phyloP scores from a whole-genome alignment of 2,888 invertebrate species.

The Scaptomyza caliginosa region DNA sequence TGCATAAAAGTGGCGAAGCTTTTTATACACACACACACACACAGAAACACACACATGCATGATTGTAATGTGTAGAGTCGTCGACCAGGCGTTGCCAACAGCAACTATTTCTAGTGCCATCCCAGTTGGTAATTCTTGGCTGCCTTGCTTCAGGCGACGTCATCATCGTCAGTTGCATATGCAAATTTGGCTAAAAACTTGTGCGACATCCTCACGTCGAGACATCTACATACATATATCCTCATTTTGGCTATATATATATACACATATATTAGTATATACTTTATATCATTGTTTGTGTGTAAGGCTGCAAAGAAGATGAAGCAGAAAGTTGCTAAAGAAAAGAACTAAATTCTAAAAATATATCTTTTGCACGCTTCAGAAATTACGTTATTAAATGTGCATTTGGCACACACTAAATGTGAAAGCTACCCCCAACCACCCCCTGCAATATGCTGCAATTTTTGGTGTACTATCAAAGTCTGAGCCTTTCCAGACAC shows the following conservation, averaged over 20 bases:
- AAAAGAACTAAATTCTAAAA: slow-evolving; percentile 72
- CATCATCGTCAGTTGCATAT: slow-evolving; percentile 74
- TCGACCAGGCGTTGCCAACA: slow-evolving; percentile 45
- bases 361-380: slow-evolving; percentile 79
- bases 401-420: slow-evolving; percentile 77
- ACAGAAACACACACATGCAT: neutral
- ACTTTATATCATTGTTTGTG: slow-evolving; percentile 34
- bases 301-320: slow-evolving; percentile 51
- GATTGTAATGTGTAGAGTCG: slow-evolving; percentile 20
- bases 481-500: slow-evolving; percentile 50
- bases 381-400: slow-evolving; percentile 81
- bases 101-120: slow-evolving; percentile 56
- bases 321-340: slow-evolving; percentile 65
- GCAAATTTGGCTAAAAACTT: slow-evolving; percentile 75
- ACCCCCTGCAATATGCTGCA: neutral
- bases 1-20: slow-evolving; percentile 77
- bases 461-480: slow-evolving; percentile 19
- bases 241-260: neutral
- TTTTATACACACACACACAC: slow-evolving; percentile 20
- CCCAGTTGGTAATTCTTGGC: slow-evolving; percentile 39
- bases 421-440: slow-evolving; percentile 39
- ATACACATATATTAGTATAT: neutral
- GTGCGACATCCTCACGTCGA: slow-evolving; percentile 54
- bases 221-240: slow-evolving; percentile 6
- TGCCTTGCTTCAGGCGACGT: slow-evolving; percentile 49